Evolutionary conservation across 1,140 invertebrate genomes (phyloP), one percentile per base, ranked within the genome.

Genomic region (Philopotamus ludificatus): DNA sequence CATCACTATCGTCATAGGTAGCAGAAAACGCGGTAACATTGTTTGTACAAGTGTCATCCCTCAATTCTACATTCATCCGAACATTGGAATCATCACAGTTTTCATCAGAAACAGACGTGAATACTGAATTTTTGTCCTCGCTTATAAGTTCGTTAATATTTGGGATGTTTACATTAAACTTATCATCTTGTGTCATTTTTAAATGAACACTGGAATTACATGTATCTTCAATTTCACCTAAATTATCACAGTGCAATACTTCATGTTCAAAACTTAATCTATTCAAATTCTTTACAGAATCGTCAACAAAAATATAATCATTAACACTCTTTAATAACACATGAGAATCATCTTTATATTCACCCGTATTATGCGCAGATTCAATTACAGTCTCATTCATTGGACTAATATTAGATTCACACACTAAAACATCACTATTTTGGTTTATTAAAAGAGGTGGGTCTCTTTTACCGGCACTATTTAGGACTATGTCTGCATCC

Each of bases 191-290:
- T 57, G 34, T 42, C 34, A 57, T 57, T 2, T 57, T 21, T 22
- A 28, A 28, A 49, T 49, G 47, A 20, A 18, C 47, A 49, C 3
- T 21, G 21, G 47, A 49, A 3, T 10, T 21, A 22, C 34, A 26
- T 57, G 34, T 39, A 22, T 34, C 16, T 60, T 60, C 57, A 47
- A 60, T 60, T 47, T 60, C 57, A 28, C 21, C 44, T 60, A 60
- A 20, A 45, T 60, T 60, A 60, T 60, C 57, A 60, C 57, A 60
- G 57, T 21, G 42, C 28, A 60, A 47, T 47, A 60, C 57, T 60
- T 47, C 57, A 47, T 16, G 15, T 54, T 54, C 51, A 21, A 26
- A 16, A 22, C 42, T 26, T 47, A 25, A 47, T 10, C 42, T 60
- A 58, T 10, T n/a, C 9, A 25, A 12, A 45, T 34, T 22, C 4